Base-by-base conservation (phyloP, 2,113 vertebrate species). In the Anser cygnoides region DNA sequence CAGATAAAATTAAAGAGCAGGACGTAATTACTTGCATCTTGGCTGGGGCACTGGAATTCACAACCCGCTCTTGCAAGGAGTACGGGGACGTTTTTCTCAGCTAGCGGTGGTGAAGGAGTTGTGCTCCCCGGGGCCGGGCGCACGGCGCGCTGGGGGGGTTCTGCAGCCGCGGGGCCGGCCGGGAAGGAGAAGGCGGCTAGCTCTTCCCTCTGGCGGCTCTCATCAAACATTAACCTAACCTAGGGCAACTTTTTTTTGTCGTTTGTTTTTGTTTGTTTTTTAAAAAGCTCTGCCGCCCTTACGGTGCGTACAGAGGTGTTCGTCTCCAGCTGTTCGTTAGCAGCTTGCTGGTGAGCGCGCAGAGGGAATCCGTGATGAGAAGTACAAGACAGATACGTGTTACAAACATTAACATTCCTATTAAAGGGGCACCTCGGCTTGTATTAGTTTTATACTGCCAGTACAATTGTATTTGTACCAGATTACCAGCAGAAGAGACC, bases 181-280 rank as follows among this genome's bases (percentile, higher is more conserved):
- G 70, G 85, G 76, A 75, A 88, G 79, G 75, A 77, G 80, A 37
- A 87, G 17, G 43, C 39, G 39, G 39, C 39, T 39, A 29, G 26
- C 92, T 84, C 84, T 52, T 63, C 84, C 44, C 63, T 84, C 58
- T 65, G 63, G 49, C 17, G 39, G 39, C 28, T 65, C 90, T 89
- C 22, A 16, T 82, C 89, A 91, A 84, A 89, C 74, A 59, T 92
- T 95, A 93, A 89, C 93, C 76, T 89, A 84, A 63, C 85, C 66
- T 31, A 14, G 41, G 80, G 73, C 83, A 43, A 8, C 13, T 41
- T 10, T 15, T 15, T 6, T 44, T 61, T 28, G 18, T 46, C 44
- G 4, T 66, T 66, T 29, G 9, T 61, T 28, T 16, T 35, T 76
- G 62, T 52, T 43, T 31, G 76, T 73, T 57, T 58, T n/a, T 86